Base-by-base conservation (phyloP, 1,140 invertebrate species). In the Acromyrmex charruanus region DNA sequence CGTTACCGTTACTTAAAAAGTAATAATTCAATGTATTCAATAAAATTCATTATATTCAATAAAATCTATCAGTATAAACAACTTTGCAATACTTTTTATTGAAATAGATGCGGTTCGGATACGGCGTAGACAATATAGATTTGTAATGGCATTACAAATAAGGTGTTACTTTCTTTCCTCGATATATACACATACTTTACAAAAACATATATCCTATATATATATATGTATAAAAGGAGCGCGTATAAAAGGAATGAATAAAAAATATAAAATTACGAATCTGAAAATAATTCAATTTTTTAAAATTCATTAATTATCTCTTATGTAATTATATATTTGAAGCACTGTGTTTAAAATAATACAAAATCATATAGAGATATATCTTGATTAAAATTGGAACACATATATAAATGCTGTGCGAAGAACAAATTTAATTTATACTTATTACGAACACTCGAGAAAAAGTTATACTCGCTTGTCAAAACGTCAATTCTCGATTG, bases 401-500 rank as follows among this genome's bases (percentile, higher is more conserved):
- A 28, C 16, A 25, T 3, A 44, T 55, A 71, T 44, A 10, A 68
- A 69, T 21, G 18, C n/a, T 16, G 44, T 18, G 31, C 9, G 14
- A 31, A 12, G 10, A 25, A 55, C 9, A 39, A 61, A 44, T 68
- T n/a, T 12, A 53, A 51, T 80, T 2, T 14, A 7, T 12, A 51
- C 9, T 35, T 55, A 35, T 79, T 44, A 25, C 28, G 3, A 49
- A 31, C 12, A 31, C 31, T 65, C 1, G 16, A 44, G 12, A 71
- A 44, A 71, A 58, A 44, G 35, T 74, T 71, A 55, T 14, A 39
- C 21, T 74, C 12, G 7, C 7, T 31, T 28, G 61, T 72, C 53
- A 82, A 82, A 74, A 59, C 31, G 25, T 72, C 66, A 59, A 58
- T 80, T 69, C 31, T n/a, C 14, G 49, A 14, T 39, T 55, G 49